Conservation (phyloP, 2,797 vertebrate genomes). For the Malacoraja senta region DNA sequence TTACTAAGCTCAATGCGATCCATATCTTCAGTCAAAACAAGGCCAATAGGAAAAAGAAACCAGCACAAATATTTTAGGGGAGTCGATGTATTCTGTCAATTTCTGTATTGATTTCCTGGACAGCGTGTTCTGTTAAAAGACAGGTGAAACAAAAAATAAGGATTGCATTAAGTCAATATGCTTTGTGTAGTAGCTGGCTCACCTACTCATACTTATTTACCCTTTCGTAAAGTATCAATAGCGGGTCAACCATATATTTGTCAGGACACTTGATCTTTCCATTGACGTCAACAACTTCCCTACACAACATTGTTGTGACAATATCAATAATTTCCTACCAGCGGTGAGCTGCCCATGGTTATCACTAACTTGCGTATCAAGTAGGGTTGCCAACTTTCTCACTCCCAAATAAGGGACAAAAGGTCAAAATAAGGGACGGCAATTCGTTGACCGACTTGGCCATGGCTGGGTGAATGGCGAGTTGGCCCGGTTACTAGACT, state of each 20-base stretch:
- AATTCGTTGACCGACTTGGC: no score
- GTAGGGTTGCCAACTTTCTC: no score
- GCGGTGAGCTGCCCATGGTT: no score
- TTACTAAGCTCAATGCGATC: constrained; percentile 85
- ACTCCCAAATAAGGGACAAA: no score
- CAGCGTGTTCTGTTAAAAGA: background rate
- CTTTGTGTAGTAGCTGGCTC: background rate
- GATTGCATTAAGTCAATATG: background rate
- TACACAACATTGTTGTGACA: background rate
- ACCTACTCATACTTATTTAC: background rate
- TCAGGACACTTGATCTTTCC: background rate
- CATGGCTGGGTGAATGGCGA: no score
- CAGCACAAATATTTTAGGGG: background rate
- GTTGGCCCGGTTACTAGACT: no score
- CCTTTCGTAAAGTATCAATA: constrained; percentile 22
- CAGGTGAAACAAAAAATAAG: background rate
- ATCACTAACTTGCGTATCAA: no score
- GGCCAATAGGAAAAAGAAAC: background rate
- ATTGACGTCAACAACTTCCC: background rate
- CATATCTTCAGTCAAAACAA: constrained; percentile 52
- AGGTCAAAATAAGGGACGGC: no score
- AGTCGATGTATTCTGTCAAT: background rate
- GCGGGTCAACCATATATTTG: background rate
- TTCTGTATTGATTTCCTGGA: background rate
- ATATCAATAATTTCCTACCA: no score